phyloP scores from a whole-genome alignment of 2,113 vertebrate genomes.

The Crotophaga sulcirostris region DNA sequence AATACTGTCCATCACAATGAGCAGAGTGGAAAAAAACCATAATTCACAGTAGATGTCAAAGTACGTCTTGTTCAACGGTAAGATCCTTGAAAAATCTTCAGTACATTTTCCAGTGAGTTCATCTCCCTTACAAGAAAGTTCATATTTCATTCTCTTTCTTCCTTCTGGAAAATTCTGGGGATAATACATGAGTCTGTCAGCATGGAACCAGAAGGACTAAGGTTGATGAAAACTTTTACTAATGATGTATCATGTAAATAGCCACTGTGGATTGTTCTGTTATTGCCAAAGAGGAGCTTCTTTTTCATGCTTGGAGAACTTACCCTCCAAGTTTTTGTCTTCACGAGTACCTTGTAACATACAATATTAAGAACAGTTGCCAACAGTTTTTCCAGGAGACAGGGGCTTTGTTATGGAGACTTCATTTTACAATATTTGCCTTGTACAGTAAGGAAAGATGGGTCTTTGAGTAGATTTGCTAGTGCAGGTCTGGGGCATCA shows the following conservation, averaged over 20 bases:
- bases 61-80: not conserved
- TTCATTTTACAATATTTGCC: slow-evolving; percentile 17
- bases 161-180: not conserved
- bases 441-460: slow-evolving; percentile 43
- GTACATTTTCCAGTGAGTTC: not conserved
- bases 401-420: not conserved
- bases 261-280: not conserved
- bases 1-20: not conserved
- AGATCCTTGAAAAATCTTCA: not conserved
- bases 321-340: not conserved
- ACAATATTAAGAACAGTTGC: not conserved
- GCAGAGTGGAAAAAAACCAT: not conserved
- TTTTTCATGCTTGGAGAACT: not conserved
- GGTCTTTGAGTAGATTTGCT: not conserved
- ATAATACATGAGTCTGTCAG: not conserved
- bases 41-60: not conserved
- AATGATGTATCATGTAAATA: not conserved
- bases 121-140: not conserved
- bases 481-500: slow-evolving; percentile 47
- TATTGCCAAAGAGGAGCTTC: not conserved
- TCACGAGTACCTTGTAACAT: not conserved
- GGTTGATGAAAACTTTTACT: not conserved
- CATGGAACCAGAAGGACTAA: not conserved
- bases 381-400: not conserved
- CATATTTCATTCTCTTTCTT: not conserved